Evolutionary conservation across 2,888 invertebrate genomes (phyloP).

Genomic region (Desoria tigrina): DNA sequence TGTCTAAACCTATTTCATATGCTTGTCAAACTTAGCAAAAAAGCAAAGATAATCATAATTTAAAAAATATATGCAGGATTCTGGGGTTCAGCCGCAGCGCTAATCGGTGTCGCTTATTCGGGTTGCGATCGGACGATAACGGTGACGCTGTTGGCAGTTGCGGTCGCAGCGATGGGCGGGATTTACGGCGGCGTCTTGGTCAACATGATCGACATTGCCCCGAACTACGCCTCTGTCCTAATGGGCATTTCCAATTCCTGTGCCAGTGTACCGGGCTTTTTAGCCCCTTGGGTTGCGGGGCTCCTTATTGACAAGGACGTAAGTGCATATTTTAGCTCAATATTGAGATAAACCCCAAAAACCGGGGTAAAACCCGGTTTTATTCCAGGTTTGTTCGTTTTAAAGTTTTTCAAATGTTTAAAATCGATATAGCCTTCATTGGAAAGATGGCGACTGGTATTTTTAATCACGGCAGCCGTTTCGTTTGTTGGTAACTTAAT

Average conservation of each 20-base stretch:
- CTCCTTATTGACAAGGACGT: constrained; percentile 54
- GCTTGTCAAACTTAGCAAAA: not conserved
- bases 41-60: no score
- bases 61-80: no score
- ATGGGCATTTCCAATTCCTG: constrained; percentile 41
- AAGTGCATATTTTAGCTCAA: not conserved
- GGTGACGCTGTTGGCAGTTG: constrained; percentile 64
- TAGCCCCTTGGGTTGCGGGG: constrained; percentile 52
- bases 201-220: constrained; percentile 74
- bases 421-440: constrained; percentile 68
- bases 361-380: no score
- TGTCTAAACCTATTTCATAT: not conserved
- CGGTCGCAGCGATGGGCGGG: constrained; percentile 66
- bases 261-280: constrained; percentile 36
- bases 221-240: constrained; percentile 68
- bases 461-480: constrained; percentile 62
- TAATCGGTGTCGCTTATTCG: constrained; percentile 66
- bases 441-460: constrained; percentile 66
- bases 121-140: constrained; percentile 66
- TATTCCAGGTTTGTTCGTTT: no score
- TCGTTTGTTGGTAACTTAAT: constrained; percentile 61
- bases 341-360: no score
- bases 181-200: constrained; percentile 61
- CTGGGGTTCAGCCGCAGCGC: constrained; percentile 64
- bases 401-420: no score